Evolutionary conservation across 64 coral and sea anemone species (phyloP).

Genomic region (Actinia equina): DNA sequence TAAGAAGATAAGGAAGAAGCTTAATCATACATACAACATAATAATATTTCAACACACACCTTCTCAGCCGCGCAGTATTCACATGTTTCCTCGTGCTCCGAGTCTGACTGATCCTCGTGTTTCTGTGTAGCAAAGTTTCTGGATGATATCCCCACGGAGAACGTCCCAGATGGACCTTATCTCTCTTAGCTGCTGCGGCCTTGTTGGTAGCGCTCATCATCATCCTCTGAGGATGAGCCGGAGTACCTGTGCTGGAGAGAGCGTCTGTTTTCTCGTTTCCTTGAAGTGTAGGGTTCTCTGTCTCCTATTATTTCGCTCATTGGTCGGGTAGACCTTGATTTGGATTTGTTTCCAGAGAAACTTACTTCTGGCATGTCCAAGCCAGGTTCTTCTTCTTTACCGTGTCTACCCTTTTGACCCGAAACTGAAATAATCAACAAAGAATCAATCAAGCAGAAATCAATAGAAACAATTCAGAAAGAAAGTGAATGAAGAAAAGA

Average conservation of each 20-base stretch:
- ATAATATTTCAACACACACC: constrained; percentile 27
- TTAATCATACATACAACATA: no score
- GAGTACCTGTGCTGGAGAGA: constrained; percentile 67
- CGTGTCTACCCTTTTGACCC: constrained; percentile 50
- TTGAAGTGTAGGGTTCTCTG: constrained; percentile 56
- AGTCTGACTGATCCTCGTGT: constrained; percentile 44
- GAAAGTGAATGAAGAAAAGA: neutral
- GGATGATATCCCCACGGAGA: constrained; percentile 85
- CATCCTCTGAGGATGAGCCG: constrained; percentile 83
- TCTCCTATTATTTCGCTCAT: constrained; percentile 72
- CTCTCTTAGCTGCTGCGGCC: constrained; percentile 20
- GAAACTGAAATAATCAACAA: constrained; percentile 57
- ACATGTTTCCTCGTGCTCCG: constrained; percentile 89
- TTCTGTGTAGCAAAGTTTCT: constrained; percentile 47
- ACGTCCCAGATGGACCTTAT: constrained; percentile 52
- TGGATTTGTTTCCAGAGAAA: constrained; percentile 61
- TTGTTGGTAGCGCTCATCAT: constrained; percentile 92
- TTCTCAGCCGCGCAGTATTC: constrained; percentile 95
- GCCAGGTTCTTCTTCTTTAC: constrained; percentile 22
- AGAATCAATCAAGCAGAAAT: neutral
- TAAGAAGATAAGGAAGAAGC: no score
- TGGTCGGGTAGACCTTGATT: constrained; percentile 26
- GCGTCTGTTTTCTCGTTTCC: constrained; percentile 57
- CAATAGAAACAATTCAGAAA: neutral
- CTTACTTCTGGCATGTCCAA: constrained; percentile 62